Evolutionary conservation across 2,113 vertebrate genomes (phyloP).

Genomic region (Butorides virescens): DNA sequence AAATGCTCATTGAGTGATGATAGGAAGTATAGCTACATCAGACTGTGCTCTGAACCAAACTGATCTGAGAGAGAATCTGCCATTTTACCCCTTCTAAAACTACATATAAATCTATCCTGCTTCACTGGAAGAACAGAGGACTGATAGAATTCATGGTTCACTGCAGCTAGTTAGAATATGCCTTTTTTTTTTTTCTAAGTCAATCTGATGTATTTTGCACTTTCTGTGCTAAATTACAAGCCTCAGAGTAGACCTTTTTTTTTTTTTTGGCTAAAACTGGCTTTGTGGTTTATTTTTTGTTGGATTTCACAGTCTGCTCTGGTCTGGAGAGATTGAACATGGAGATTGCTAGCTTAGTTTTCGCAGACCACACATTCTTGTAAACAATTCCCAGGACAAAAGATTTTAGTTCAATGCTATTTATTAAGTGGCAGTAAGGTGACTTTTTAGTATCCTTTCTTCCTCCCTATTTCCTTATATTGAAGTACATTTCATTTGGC

Average conservation of each 20-base stretch:
- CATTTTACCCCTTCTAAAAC: not conserved
- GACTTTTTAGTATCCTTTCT: not conserved
- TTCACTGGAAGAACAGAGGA: not conserved
- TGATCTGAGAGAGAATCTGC: not conserved
- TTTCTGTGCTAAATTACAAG: not conserved
- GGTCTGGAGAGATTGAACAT: not conserved
- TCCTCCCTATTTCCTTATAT: not conserved
- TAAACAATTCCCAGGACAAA: slow-evolving; percentile 20
- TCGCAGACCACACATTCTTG: not conserved
- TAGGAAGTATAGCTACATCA: not conserved
- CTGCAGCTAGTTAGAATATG: not conserved
- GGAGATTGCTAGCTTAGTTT: slow-evolving; percentile 37
- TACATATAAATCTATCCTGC: not conserved
- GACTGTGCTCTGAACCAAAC: not conserved
- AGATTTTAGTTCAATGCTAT: not conserved
- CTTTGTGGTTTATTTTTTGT: not conserved
- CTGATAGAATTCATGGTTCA: not conserved
- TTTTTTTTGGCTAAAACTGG: not conserved
- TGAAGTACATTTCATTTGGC: slow-evolving; percentile 11
- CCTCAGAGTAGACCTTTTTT: not conserved
- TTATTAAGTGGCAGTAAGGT: not conserved
- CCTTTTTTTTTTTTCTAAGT: not conserved
- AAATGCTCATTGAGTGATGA: not conserved
- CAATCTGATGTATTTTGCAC: not conserved
- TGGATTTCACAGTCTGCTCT: not conserved